Base-by-base conservation (phyloP, 2,888 invertebrate species). In the Blera fallax region DNA sequence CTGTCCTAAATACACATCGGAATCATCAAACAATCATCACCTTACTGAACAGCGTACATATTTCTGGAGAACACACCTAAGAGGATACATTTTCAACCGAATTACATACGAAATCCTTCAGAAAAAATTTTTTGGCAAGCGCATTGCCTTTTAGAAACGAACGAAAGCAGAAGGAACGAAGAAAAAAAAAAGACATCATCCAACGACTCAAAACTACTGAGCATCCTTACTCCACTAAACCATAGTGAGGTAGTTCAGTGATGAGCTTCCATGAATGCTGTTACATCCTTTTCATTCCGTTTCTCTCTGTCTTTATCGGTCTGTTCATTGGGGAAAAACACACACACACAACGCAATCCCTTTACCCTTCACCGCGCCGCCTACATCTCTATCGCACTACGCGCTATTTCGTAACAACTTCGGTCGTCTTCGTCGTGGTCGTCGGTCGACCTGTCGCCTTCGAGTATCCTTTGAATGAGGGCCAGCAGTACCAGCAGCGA, bases 161-260 rank as follows among this genome's bases (percentile, higher is more conserved):
- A 45, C 18, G 24, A 4, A 50, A 21, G 32, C 16, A 18, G 7
- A 43, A 11, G 27, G 5, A 52, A 58, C n/a, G 8, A 50, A 21
- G 32, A 29, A 18, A n/a, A 43, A 11, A 37, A 10, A 52, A 58
- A 34, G 27, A 10, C 16, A 24, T 43, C 7, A 34, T 21, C 43
- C 21, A 56, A 45, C 45, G 32, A 32, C 6, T n/a, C 60, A 34
- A 24, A 65, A 60, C 40, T 60, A 52, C 54, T 27, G 37, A 72
- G 54, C 69, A 77, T 81, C 76, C 72, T 80, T 70, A 72, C 80
- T 81, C 43, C 48, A 72, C 65, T 77, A 67, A 72, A 76, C 45
- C 62, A 40, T 72, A 81, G 85, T 85, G 85, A 85, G 81, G 85
- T 81, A 77, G 85, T 77, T 76, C 85, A 85, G 85, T 85, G 85